These are phyloP conservation scores for Orycteropus afer DNA, from an alignment of 2,113 vertebrate genomes.

Conservation along the genomic window DNA sequence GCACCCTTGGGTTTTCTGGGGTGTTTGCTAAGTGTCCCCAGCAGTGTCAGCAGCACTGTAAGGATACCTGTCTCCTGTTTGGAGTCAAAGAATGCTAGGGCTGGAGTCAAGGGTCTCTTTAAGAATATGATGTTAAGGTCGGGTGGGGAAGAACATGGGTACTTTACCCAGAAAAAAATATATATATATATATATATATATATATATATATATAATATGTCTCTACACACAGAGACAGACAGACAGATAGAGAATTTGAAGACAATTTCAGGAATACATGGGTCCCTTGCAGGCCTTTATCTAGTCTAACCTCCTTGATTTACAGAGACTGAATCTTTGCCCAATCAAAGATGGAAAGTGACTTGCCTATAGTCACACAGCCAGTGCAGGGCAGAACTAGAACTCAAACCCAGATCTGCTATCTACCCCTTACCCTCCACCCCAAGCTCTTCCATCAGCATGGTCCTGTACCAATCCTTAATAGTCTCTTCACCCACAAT, in stretches of 20 bases:
- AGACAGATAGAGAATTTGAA: not conserved
- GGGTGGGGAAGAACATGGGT: fast-evolving
- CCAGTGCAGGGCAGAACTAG: not conserved
- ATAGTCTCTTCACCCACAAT: not conserved
- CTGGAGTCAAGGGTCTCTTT: not conserved
- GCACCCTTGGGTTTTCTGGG: not conserved
- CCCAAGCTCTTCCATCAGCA: not conserved
- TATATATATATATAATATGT: too few species aligned
- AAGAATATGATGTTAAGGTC: not conserved
- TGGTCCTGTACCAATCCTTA: not conserved
- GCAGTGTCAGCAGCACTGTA: not conserved
- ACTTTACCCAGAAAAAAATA: not conserved
- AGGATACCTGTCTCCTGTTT: not conserved
- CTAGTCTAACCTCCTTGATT: not conserved
- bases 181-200: not conserved
- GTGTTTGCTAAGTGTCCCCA: not conserved
- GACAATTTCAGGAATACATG: not conserved
- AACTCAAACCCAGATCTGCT: not conserved
- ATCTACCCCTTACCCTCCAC: not conserved
- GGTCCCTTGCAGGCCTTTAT: not conserved
- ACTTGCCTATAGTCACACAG: not conserved
- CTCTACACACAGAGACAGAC: too few species aligned
- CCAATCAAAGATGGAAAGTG: not conserved
- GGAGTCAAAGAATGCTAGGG: not conserved
- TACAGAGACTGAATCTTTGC: not conserved